phyloP scores from a whole-genome alignment of 2,797 vertebrate species.

The Neomorphus geoffroyi region DNA sequence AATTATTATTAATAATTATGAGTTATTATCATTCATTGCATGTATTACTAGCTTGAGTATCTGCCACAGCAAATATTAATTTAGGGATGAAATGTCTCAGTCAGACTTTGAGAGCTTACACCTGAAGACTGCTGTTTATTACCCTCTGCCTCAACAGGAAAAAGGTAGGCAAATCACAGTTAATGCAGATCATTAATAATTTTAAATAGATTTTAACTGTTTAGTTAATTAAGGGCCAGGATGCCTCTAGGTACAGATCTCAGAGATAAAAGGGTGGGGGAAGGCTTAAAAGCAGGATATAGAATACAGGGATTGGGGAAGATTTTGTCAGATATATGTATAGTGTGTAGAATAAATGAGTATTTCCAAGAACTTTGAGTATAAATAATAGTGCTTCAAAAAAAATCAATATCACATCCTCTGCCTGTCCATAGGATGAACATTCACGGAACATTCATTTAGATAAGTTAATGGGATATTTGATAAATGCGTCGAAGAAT shows the following conservation, averaged over 20 bases:
- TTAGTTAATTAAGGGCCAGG: background rate
- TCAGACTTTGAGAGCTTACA: background rate
- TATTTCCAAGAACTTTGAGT: background rate
- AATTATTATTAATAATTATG: background rate
- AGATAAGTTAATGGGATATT: conserved; percentile 7
- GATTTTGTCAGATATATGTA: background rate
- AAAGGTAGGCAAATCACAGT: background rate
- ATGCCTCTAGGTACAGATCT: background rate
- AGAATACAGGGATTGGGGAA: background rate
- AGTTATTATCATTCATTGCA: background rate
- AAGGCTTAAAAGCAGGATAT: background rate
- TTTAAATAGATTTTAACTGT: background rate
- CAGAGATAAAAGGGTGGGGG: background rate
- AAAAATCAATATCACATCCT: conserved; percentile 11
- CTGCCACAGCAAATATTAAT: conserved; percentile 3
- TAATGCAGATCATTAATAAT: background rate
- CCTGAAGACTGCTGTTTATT: background rate
- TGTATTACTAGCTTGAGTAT: background rate
- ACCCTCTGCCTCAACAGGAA: background rate
- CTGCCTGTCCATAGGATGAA: conserved; percentile 9
- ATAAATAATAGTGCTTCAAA: background rate
- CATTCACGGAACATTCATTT: conserved; percentile 10
- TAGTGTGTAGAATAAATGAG: background rate
- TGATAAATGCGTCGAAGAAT: background rate
- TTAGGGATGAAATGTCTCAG: background rate